A percentile compares a stretch with the other conserved stretches of the same genome.
Conservation (phyloP, 2,797 vertebrate species). For the Lutra lutra region DNA sequence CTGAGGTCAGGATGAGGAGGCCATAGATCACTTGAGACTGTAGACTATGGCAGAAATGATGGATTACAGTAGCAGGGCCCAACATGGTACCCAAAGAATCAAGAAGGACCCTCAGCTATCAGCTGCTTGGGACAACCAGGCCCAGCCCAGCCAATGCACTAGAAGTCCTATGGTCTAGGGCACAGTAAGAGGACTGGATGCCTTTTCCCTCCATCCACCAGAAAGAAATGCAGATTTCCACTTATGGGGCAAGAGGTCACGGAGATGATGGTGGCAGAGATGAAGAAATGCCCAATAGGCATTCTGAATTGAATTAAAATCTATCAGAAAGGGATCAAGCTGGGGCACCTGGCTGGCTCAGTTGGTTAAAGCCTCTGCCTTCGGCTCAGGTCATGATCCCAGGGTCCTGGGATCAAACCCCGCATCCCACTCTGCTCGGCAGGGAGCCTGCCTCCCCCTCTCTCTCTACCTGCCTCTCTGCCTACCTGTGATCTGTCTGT, state of each 20-base stretch:
- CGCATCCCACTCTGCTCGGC: too few relatives aligned
- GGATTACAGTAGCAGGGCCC: not conserved
- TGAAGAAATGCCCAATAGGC: not conserved
- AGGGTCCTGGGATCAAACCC: too few relatives aligned
- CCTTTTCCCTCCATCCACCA: not conserved
- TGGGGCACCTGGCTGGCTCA: not conserved
- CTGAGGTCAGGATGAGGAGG: not conserved
- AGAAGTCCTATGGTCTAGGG: not conserved
- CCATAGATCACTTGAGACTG: not conserved
- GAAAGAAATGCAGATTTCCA: not conserved
- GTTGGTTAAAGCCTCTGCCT: too few relatives aligned
- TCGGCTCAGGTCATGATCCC: too few relatives aligned
- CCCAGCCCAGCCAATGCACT: not conserved
- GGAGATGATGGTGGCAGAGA: not conserved
- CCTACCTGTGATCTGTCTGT: too few relatives aligned
- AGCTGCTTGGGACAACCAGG: not conserved
- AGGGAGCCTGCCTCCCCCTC: too few relatives aligned
- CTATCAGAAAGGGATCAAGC: not conserved
- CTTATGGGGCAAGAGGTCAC: not conserved
- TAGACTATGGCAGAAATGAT: not conserved
- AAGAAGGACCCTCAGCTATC: not conserved
- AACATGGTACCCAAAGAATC: not conserved
- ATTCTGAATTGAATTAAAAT: conserved; percentile 8
- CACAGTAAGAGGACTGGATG: not conserved
- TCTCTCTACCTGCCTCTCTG: too few relatives aligned